Evolutionary conservation across 2,797 vertebrate species (phyloP), one percentile per base, ranked within the genome.

Genomic region (Emys orbicularis): DNA sequence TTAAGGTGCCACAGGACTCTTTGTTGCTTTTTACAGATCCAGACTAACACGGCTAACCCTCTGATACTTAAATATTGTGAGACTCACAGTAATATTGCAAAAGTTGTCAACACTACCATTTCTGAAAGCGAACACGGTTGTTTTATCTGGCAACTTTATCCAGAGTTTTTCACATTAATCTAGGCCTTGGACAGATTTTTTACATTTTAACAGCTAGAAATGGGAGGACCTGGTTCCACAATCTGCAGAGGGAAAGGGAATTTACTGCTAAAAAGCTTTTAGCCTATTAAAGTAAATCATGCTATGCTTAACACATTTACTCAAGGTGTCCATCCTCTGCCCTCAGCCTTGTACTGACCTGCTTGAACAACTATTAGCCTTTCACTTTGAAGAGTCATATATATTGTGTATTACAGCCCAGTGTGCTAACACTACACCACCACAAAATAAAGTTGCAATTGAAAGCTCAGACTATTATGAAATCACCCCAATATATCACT

Each of bases 141-240:
- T 65, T 65, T n/a, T n/a, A 16, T 34, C 61, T 65, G 61, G 8
- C 16, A n/a, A 65, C 61, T 65, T 65, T n/a, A 65, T n/a, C 34
- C 61, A 65, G 34, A n/a, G 61, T 65, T 65, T 65, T n/a, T 65
- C 16, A 65, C 61, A n/a, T 34, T 65, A 65, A 65, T 19, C 61
- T 19, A 34, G 16, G 61, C 4, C 34, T 65, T n/a, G 34, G 34
- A 65, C 5, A 8, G 79, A 44, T 83, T 95, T 93, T 95, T 54
- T 94, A 93, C 61, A 96, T 96, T 94, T 81, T 53, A 92, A 79
- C 74, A 89, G 59, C 25, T 91, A 47, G 47, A 92, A 52, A 79
- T 10, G 86, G 59, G 52, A 96, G 49, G 74, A 96, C 44, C 27
- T 49, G 83, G 27, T 89, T 94, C 90, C 84, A 89, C 74, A 94